Base-by-base conservation (phyloP, 2,888 invertebrate species). In the Nemoura dubitans region DNA sequence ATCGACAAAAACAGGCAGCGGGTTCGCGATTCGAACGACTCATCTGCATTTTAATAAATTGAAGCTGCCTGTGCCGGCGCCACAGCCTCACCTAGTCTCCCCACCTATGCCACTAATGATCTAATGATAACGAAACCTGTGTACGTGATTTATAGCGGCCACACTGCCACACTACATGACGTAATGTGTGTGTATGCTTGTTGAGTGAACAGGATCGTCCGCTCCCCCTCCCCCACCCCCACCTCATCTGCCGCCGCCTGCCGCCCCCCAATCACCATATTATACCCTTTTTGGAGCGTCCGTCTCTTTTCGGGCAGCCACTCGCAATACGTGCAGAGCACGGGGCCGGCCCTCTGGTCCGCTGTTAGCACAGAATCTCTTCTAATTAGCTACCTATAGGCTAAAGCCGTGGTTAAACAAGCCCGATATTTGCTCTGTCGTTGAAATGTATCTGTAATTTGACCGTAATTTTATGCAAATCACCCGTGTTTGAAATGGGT, bases 91-190 rank as follows among this genome's bases (percentile, higher is more conserved):
- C 84, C 84, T 76, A 76, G 6, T 76, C 27, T 29, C 81, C 21
- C 30, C n/a, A 81, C 81, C 81, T 81, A 81, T 81, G 30, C 84
- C 76, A 84, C 59, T 43, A 84, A 84, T 84, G 84, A 84, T 84
- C 76, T 27, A 84, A 84, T 84, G 84, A 84, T 84, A 84, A 84
- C 84, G 59, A 84, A 76, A 84, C 84, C 59, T 84, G 84, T 43
- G 84, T 59, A 84, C 84, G 84, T 84, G 84, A 84, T 84, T 84
- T 87, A 87, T 86, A 29, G 86, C 78, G n/a, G 85, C 77, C 87
- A 83, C 85, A 85, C 30, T 78, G 85, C 77, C 87, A 83, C 85
- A 85, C 30, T 78, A 80, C 84, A 85, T 77, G 77, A 43, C 78
- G 10, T 76, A 36, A 30, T 81, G 21, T 86, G 26, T 76, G 36